Evolutionary conservation across 2,113 vertebrate genomes (phyloP).

Genomic region (Grammomys dolichurus): DNA sequence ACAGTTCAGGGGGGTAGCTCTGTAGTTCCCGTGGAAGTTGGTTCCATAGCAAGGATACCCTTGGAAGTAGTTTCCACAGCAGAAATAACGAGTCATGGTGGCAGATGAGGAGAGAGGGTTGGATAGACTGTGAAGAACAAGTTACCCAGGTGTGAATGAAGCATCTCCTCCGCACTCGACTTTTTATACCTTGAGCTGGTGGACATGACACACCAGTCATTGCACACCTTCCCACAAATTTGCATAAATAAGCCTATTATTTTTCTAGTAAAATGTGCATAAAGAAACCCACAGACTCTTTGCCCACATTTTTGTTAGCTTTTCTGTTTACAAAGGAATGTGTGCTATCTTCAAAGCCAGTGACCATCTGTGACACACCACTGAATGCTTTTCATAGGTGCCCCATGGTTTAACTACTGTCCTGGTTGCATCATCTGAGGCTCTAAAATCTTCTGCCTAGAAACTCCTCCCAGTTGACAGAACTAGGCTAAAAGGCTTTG

Average conservation of each 20-base stretch:
- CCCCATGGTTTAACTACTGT: neutral
- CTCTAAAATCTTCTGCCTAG: slow-evolving; percentile 51
- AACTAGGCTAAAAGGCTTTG: neutral
- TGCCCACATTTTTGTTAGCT: slow-evolving; percentile 67
- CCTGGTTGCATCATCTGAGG: slow-evolving; percentile 8
- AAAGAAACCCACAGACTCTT: slow-evolving; percentile 68
- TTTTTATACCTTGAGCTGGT: slow-evolving; percentile 71
- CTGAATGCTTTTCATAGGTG: slow-evolving; percentile 64
- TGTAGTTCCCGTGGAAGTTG: slow-evolving; percentile 78
- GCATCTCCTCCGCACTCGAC: neutral
- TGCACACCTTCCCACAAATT: neutral
- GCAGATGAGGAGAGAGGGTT: neutral
- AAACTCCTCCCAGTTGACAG: slow-evolving; percentile 12
- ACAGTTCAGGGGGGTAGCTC: slow-evolving; percentile 75
- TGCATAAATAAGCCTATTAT: slow-evolving; percentile 58
- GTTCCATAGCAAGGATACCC: slow-evolving; percentile 79
- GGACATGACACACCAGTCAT: neutral
- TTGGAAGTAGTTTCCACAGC: slow-evolving; percentile 81
- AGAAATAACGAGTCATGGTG: slow-evolving; percentile 79
- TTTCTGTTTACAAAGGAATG: slow-evolving; percentile 63
- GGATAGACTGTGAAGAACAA: neutral
- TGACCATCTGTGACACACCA: neutral
- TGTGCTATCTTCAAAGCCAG: slow-evolving; percentile 66
- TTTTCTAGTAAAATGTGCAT: slow-evolving; percentile 56
- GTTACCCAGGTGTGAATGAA: slow-evolving; percentile 52